These are phyloP conservation scores for Lymantria dispar DNA, from an alignment of 2,888 invertebrate species.

Conservation along the genomic window DNA sequence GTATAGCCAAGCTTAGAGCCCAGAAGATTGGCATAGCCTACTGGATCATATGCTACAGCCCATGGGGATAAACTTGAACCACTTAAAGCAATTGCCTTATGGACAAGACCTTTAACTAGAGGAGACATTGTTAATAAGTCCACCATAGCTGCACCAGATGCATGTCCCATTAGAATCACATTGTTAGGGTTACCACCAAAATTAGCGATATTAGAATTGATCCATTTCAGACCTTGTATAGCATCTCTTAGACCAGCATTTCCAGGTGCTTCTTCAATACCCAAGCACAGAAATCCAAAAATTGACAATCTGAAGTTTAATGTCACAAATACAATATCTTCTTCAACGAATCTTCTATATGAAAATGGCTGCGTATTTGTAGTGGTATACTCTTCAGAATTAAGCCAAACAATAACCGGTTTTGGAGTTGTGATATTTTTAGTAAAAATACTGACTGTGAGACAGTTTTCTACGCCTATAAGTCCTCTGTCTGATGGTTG, in stretches of 20 bases:
- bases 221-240: conserved; percentile 89
- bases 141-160: conserved; percentile 86
- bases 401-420: conserved; percentile 68
- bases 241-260: conserved; percentile 94
- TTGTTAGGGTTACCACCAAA: conserved; percentile 84
- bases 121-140: conserved; percentile 66
- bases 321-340: conserved; percentile 84
- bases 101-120: conserved; percentile 46
- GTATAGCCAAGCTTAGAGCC: conserved; percentile 52
- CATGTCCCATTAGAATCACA: conserved; percentile 91
- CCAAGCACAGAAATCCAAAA: conserved; percentile 86
- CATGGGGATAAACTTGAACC: conserved; percentile 68
- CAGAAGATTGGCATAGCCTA: conserved; percentile 50
- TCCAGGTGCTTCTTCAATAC: conserved; percentile 85
- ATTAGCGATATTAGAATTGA: conserved; percentile 81
- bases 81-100: conserved; percentile 66
- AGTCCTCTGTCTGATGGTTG: conserved; percentile 58
- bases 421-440: conserved; percentile 46
- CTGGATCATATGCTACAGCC: conserved; percentile 69
- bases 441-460: conserved; percentile 60
- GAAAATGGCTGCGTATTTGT: conserved; percentile 43
- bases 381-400: conserved; percentile 58
- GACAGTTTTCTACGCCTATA: conserved; percentile 65
- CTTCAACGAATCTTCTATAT: conserved; percentile 84
- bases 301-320: conserved; percentile 88